Conservation (phyloP, 2,113 vertebrate genomes). For the Otis tarda region DNA sequence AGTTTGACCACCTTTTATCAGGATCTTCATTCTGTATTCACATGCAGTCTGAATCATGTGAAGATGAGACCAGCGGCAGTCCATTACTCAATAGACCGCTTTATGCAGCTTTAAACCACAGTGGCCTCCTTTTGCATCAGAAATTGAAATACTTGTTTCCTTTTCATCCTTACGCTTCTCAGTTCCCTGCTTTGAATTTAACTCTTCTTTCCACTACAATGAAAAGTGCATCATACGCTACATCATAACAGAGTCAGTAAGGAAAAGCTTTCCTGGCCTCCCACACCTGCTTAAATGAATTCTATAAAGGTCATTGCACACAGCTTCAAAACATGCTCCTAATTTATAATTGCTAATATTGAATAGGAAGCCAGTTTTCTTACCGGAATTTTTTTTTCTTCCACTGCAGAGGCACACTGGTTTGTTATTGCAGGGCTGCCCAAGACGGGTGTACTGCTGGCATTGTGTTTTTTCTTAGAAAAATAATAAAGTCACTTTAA, state of each 20-base stretch:
- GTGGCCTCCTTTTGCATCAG: background rate
- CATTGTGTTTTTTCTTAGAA: slow-evolving; percentile 74
- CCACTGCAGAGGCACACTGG: slow-evolving; percentile 72
- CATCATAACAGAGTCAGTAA: background rate
- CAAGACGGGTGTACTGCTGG: slow-evolving; percentile 68
- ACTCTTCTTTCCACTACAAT: background rate
- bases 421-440: slow-evolving; percentile 73
- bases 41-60: background rate
- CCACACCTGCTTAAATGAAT: background rate
- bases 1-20: background rate
- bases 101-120: background rate
- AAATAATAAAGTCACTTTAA: background rate
- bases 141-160: background rate
- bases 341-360: background rate
- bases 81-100: background rate
- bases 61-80: background rate
- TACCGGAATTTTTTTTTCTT: slow-evolving; percentile 77
- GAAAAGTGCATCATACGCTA: background rate
- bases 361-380: slow-evolving; percentile 9
- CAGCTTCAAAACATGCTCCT: background rate
- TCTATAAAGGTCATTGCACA: background rate
- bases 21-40: background rate
- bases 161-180: background rate
- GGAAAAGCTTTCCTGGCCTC: background rate
- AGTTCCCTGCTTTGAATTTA: background rate